Percentiles rank a stretch among this genome's conserved stretches.
Conservation (phyloP, 2,888 invertebrate species). For the Epirrita christyi region DNA sequence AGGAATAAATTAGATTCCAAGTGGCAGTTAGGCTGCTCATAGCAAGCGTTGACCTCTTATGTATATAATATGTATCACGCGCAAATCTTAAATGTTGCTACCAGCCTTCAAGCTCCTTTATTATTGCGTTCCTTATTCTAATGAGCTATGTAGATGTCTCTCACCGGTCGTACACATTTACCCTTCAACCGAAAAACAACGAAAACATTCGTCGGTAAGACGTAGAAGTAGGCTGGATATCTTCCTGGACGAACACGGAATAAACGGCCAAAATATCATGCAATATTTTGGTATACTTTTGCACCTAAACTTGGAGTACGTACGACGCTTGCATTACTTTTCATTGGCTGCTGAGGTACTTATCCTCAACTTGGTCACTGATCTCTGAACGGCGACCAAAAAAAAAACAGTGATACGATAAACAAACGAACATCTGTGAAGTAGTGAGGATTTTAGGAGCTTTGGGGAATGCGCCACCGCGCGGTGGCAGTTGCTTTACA, state of each 20-base stretch:
- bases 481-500: no score
- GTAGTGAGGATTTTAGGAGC: no score
- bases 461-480: no score
- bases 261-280: conserved; percentile 24
- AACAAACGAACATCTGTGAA: no score
- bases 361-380: no score
- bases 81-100: background rate
- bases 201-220: conserved; percentile 13
- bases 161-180: background rate
- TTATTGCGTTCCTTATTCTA: background rate
- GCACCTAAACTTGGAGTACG: background rate
- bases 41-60: background rate
- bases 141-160: background rate
- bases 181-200: conserved; percentile 6
- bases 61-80: background rate
- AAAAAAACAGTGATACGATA: no score
- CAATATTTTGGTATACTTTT: conserved; percentile 12
- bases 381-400: no score
- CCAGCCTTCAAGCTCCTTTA: background rate
- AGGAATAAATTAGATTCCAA: conserved; percentile 4
- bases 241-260: conserved; percentile 10
- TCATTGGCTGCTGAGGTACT: no score
- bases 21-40: background rate
- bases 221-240: conserved; percentile 17
- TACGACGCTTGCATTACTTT: no score